phyloP scores from a whole-genome alignment of 2,113 vertebrate genomes.

The Microtus montanus region DNA sequence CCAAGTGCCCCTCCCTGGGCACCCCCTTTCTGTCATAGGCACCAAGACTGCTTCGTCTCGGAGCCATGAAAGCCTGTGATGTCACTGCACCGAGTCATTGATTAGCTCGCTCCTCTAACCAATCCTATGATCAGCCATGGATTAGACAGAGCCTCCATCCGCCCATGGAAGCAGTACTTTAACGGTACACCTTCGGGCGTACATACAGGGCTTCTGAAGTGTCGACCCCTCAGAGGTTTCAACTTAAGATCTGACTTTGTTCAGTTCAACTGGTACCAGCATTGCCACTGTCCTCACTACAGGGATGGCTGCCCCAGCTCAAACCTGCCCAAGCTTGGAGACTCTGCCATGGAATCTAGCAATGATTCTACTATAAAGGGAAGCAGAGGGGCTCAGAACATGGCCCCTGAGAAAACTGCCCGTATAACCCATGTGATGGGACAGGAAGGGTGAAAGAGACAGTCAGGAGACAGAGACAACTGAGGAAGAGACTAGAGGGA shows the following conservation, averaged over 20 bases:
- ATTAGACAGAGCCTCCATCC: neutral
- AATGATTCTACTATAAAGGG: neutral
- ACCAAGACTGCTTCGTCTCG: neutral
- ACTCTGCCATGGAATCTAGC: neutral
- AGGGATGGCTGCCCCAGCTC: neutral
- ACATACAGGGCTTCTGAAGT: neutral
- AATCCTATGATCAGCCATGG: neutral
- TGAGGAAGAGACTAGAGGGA: neutral
- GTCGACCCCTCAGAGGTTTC: neutral
- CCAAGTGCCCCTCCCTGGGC: neutral
- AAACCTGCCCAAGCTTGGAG: neutral
- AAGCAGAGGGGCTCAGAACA: neutral
- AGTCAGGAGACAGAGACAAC: neutral
- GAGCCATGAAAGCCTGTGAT: neutral
- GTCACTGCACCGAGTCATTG: neutral
- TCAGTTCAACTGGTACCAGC: neutral
- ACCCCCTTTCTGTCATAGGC: neutral
- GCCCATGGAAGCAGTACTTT: accelerated
- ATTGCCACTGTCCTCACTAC: neutral
- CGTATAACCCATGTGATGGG: accelerated
- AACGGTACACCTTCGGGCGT: neutral
- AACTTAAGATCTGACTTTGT: neutral
- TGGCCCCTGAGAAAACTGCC: neutral
- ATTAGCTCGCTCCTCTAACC: neutral
- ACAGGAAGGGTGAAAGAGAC: neutral